Evolutionary conservation across 2,113 vertebrate species (phyloP).

Genomic region (Nansenia antarctica): DNA sequence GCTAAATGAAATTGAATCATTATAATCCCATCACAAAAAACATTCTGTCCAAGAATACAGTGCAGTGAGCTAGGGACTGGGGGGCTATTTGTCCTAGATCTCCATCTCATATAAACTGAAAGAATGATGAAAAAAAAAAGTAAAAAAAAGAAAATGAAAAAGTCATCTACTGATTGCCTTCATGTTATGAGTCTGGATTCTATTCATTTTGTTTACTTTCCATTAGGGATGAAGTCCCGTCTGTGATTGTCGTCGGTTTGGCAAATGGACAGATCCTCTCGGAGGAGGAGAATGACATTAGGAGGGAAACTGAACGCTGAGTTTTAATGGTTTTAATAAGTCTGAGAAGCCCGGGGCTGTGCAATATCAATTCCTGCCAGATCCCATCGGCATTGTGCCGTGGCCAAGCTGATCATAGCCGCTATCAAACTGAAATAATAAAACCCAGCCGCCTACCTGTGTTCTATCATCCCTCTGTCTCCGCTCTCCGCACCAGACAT

Average conservation of each 20-base stretch:
- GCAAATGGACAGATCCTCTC: constrained; percentile 46
- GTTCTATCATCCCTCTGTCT: too few species aligned
- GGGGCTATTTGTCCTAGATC: too few species aligned
- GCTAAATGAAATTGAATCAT: background rate
- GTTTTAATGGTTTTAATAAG: constrained; percentile 65
- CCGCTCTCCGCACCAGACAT: too few species aligned
- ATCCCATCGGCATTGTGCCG: constrained; percentile 59
- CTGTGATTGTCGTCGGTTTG: constrained; percentile 55
- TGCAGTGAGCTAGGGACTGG: too few species aligned
- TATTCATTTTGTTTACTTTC: constrained; percentile 49
- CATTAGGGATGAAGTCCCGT: constrained; percentile 44
- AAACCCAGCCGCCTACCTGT: constrained; percentile 13
- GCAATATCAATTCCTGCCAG: constrained; percentile 61
- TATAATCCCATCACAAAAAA: constrained; percentile 12
- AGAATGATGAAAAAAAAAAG: too few species aligned
- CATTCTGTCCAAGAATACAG: background rate
- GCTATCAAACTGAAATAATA: constrained; percentile 29
- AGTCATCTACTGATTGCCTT: background rate
- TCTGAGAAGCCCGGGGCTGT: constrained; percentile 41
- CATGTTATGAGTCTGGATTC: constrained; percentile 23
- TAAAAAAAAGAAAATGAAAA: background rate
- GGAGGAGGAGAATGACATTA: constrained; percentile 50
- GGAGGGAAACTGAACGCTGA: constrained; percentile 48
- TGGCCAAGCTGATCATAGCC: constrained; percentile 65
- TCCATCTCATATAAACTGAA: too few species aligned